Evolutionary conservation across 2,797 vertebrate species (phyloP).

Genomic region (Brachyalestes nurse): DNA sequence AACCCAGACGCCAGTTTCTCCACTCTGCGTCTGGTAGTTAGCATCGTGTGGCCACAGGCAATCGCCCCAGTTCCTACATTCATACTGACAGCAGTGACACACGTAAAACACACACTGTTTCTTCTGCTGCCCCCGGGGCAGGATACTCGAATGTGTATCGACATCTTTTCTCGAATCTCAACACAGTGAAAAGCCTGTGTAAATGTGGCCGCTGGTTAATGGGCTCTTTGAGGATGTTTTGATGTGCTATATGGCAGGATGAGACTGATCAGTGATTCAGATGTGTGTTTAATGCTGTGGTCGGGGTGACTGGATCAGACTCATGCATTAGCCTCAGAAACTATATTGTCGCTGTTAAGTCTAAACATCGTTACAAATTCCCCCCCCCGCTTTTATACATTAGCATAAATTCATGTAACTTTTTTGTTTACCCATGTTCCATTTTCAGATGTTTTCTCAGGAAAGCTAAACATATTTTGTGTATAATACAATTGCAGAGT

Average conservation of each 20-base stretch:
- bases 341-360: no score
- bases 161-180: not conserved
- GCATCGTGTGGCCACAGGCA: conserved; percentile 47
- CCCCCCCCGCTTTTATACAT: no score
- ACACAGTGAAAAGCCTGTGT: not conserved
- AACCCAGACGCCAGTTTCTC: conserved; percentile 72
- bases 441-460: no score
- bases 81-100: conserved; percentile 10
- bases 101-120: conserved; percentile 25
- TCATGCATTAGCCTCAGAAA: not conserved
- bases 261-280: conserved; percentile 19
- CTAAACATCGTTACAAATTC: no score
- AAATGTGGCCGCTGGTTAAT: conserved; percentile 6
- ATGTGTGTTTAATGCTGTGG: conserved; percentile 1
- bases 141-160: not conserved
- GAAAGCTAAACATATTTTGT: no score
- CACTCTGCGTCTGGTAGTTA: conserved; percentile 69
- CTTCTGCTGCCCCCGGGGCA: not conserved
- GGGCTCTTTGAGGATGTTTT: conserved; percentile 10
- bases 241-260: conserved; percentile 20
- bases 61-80: conserved; percentile 20
- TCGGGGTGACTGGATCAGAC: not conserved
- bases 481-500: no score
- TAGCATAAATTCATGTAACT: no score
- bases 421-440: no score